Conservation (phyloP, 2,797 vertebrate species). For the Sebastes hopkinsi region DNA sequence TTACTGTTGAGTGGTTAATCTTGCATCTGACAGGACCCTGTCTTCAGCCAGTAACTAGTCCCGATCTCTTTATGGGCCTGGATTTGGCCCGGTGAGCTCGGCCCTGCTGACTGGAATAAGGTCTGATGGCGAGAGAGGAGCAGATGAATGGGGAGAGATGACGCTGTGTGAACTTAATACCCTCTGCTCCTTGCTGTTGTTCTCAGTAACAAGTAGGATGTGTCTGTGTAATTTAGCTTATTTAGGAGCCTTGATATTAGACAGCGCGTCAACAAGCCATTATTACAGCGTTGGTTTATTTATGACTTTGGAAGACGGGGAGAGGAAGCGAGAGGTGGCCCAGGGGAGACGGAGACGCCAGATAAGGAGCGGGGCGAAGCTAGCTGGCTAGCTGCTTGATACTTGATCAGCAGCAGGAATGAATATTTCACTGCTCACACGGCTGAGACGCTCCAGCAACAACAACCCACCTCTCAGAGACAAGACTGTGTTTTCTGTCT, state of each 20-base stretch:
- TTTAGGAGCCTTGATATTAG: not conserved
- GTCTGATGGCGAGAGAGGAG: not conserved
- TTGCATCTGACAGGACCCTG: not conserved
- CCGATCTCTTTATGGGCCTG: slow-evolving; percentile 37
- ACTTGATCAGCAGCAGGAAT: slow-evolving; percentile 73
- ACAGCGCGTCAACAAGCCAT: not conserved
- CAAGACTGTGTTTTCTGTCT: not conserved
- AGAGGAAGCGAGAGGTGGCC: slow-evolving; percentile 28
- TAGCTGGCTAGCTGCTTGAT: slow-evolving; percentile 48
- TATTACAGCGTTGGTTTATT: slow-evolving; percentile 40
- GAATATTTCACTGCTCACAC: slow-evolving; percentile 77
- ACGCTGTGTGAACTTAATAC: slow-evolving; percentile 30
- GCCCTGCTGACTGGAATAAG: slow-evolving; percentile 42
- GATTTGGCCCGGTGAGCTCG: slow-evolving; percentile 41
- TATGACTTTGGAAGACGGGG: slow-evolving; percentile 16
- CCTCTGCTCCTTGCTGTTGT: not conserved
- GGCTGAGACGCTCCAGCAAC: slow-evolving; percentile 35
- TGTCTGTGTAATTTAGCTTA: not conserved
- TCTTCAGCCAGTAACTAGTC: not conserved
- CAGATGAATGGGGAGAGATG: slow-evolving; percentile 34
- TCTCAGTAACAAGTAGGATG: not conserved
- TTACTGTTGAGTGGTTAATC: not conserved
- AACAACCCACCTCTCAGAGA: slow-evolving; percentile 4
- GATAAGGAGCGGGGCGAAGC: slow-evolving; percentile 31
- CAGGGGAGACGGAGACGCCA: slow-evolving; percentile 4